A percentile compares a stretch with the other conserved stretches of the same genome.
phyloP scores from a whole-genome alignment of 2,797 vertebrate species.

The Premnoplex brunnescens region DNA sequence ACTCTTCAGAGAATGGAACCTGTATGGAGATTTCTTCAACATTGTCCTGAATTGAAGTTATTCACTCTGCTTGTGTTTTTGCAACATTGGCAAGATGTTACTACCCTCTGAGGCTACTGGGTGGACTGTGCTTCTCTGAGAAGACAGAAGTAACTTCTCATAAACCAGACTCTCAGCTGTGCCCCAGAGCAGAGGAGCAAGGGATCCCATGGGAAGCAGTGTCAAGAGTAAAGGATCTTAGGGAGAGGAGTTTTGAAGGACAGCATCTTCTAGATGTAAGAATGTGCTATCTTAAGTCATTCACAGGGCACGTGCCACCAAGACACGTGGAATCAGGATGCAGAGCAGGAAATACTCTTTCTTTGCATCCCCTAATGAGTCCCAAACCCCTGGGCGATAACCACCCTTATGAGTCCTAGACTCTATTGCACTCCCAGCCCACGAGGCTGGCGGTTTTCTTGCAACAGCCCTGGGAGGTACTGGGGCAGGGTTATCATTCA shows the following conservation, averaged over 20 bases:
- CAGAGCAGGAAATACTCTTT: not conserved
- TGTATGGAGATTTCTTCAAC: not conserved
- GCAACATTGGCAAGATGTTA: not conserved
- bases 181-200: not conserved
- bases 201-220: not conserved
- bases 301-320: not conserved
- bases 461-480: not conserved
- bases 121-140: not conserved
- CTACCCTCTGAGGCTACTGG: not conserved
- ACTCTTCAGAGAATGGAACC: not conserved
- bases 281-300: not conserved
- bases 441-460: not conserved
- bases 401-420: too few species aligned
- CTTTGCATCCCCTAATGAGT: not conserved
- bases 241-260: not conserved
- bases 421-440: fast-evolving
- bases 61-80: not conserved
- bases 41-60: not conserved
- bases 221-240: not conserved
- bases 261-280: not conserved
- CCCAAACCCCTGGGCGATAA: not conserved
- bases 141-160: not conserved
- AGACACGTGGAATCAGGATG: not conserved
- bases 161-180: not conserved
- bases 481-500: not conserved